Conservation (phyloP, 2,888 invertebrate genomes). For the Clostera curtula region DNA sequence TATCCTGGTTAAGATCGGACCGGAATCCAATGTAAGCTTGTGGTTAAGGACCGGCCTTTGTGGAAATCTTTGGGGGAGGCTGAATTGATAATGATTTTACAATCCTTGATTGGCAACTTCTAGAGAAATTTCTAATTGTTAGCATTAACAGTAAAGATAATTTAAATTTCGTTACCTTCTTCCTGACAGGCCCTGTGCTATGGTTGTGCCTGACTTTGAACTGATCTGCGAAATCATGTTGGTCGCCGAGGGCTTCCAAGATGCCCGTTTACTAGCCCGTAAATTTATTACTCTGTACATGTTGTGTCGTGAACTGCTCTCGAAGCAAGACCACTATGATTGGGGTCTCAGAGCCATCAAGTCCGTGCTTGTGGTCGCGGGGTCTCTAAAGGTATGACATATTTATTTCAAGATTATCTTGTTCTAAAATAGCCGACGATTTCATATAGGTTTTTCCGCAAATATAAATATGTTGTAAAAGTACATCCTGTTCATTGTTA, state of each 20-base stretch:
- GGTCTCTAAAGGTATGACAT: conserved; percentile 83
- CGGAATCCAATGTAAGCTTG: too few species aligned
- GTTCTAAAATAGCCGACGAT: neutral
- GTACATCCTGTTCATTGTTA: too few species aligned
- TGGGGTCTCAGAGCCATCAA: conserved; percentile 97
- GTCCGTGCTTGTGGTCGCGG: conserved; percentile 95
- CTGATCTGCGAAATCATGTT: conserved; percentile 98
- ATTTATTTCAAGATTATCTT: neutral
- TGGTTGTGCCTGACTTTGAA: conserved; percentile 98
- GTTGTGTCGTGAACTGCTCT: conserved; percentile 89
- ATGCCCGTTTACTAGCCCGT: conserved; percentile 90
- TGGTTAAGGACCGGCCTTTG: too few species aligned
- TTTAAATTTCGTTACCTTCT: too few species aligned
- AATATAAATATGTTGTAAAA: too few species aligned
- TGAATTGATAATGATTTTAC: too few species aligned
- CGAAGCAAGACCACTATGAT: conserved; percentile 97
- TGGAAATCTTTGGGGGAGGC: too few species aligned
- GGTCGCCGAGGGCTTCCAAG: conserved; percentile 96
- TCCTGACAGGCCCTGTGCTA: conserved; percentile 92
- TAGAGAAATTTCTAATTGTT: too few species aligned
- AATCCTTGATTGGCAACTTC: too few species aligned
- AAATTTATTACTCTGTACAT: conserved; percentile 96
- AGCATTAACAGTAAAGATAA: too few species aligned
- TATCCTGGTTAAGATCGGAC: too few species aligned
- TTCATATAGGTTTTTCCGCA: too few species aligned